Evolutionary conservation across 2,888 invertebrate species (phyloP).

Genomic region (Phasia obesa): DNA sequence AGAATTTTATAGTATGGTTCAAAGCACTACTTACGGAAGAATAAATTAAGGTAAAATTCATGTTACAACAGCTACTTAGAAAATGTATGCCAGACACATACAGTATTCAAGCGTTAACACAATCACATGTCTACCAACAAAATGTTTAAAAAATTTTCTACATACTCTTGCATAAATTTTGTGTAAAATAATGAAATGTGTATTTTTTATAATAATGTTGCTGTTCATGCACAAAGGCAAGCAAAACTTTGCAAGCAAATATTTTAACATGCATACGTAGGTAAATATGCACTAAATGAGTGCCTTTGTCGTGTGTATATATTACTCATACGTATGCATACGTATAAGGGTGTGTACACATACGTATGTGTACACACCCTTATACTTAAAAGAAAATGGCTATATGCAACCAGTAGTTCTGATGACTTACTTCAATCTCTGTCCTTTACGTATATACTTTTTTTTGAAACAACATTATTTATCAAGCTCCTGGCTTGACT

Average conservation of each 20-base stretch:
- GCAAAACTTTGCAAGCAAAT: constrained; percentile 10
- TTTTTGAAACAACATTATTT: no score
- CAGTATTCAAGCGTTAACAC: not conserved
- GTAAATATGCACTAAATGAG: constrained; percentile 1
- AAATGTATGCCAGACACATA: constrained; percentile 66
- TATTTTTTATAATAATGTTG: constrained; percentile 8
- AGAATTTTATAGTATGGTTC: not conserved
- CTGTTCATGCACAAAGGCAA: constrained; percentile 38
- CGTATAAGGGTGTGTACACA: not conserved
- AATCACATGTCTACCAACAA: constrained; percentile 12
- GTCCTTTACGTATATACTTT: no score
- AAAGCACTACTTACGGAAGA: constrained; percentile 25
- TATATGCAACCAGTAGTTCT: no score
- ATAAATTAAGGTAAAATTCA: constrained; percentile 64
- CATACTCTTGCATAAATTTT: constrained; percentile 27
- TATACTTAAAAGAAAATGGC: no score
- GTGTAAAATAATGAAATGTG: not conserved
- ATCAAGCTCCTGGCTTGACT: no score
- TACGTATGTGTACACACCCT: no score
- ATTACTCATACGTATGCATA: not conserved
- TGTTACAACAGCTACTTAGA: constrained; percentile 60
- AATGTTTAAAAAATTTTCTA: constrained; percentile 11
- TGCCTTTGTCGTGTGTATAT: not conserved
- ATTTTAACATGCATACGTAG: not conserved
- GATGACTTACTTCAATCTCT: no score